Percentiles rank a stretch among this genome's conserved stretches.
These are phyloP conservation scores for Eucera pruinosa DNA, from an alignment of 2,888 invertebrate genomes.

Conservation along the genomic window DNA sequence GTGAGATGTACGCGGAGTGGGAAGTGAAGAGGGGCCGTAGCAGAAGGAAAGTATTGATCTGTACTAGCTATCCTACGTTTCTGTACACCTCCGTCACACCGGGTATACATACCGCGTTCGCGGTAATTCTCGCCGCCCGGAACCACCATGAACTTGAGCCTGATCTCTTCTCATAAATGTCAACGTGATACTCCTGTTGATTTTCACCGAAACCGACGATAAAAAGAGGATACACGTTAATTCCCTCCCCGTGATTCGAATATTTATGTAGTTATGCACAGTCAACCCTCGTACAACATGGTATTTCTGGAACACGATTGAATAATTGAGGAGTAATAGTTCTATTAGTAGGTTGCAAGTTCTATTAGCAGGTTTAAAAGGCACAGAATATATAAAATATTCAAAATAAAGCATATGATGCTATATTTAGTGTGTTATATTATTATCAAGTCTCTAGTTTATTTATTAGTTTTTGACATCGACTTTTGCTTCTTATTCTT, in stretches of 20 bases:
- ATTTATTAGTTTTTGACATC: too few relatives aligned
- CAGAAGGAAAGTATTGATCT: slow-evolving; percentile 85
- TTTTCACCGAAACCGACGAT: slow-evolving; percentile 1
- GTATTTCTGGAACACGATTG: too few relatives aligned
- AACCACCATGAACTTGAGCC: slow-evolving; percentile 65
- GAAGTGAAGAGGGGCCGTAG: slow-evolving; percentile 77
- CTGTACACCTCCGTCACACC: slow-evolving; percentile 73
- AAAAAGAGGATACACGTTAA: slow-evolving; percentile 17
- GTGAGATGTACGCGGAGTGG: slow-evolving; percentile 51
- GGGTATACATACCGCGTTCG: slow-evolving; percentile 74
- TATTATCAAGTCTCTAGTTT: too few relatives aligned
- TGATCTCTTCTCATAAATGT: slow-evolving; percentile 35
- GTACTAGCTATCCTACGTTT: slow-evolving; percentile 82
- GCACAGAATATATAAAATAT: too few relatives aligned
- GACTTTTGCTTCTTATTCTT: too few relatives aligned
- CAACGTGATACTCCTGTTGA: slow-evolving; percentile 20
- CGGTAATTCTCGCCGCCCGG: slow-evolving; percentile 71
- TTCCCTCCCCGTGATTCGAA: neutral
- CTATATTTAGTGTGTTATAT: too few relatives aligned
- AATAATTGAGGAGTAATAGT: too few relatives aligned
- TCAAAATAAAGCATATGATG: too few relatives aligned
- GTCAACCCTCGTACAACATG: too few relatives aligned
- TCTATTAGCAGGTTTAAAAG: too few relatives aligned
- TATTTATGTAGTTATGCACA: too few relatives aligned
- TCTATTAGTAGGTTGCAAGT: too few relatives aligned